Base-by-base conservation (phyloP, 2,888 invertebrate genomes). In the Melanostoma mellinum region DNA sequence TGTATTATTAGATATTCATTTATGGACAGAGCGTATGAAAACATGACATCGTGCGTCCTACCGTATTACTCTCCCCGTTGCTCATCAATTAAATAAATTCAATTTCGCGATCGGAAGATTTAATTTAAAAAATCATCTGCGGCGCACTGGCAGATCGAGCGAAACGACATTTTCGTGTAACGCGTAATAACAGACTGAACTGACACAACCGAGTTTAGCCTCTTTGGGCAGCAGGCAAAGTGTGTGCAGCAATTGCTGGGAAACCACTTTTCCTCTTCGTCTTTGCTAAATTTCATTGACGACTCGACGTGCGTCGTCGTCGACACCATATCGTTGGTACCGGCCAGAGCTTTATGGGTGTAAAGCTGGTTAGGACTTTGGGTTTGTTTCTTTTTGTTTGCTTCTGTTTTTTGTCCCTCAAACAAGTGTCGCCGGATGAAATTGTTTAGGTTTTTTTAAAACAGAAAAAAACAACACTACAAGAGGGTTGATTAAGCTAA, bases 101-200 rank as follows among this genome's bases (percentile, higher is more conserved):
- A 40, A 6, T 36, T 6, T 10, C 20, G 20, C 0, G 20, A 20
- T 20, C 20, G 20, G 1, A 20, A 20, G 20, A 40, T 40, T 60
- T 42, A 33, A 6, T 63, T 35, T 46, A 9, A 56, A 56, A 38
- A 20, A 56, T 20, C 3, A 2, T 4, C 6, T 33, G 20, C 10
- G 20, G 33, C 6, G 32, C 9, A 33, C 32, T 10, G 40, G 38
- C 9, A 40, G 2, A 50, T n/a, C 10, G 61, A 71, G 48, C 38
- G 35, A 6, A 67, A 53, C 63, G 68, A 78, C 78, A 78, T 78
- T 61, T 73, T 73, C 73, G 48, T 36, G n/a, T 82, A 82, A 82
- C 73, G 78, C 69, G 78, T 82, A 78, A 82, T 55, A 56, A 69
- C 82, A 56, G 69, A 82, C 78, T 82, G 58, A 82, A 68, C 58